These are phyloP conservation scores for Seira sanloemensis DNA, from an alignment of 2,888 invertebrate genomes.

Conservation along the genomic window DNA sequence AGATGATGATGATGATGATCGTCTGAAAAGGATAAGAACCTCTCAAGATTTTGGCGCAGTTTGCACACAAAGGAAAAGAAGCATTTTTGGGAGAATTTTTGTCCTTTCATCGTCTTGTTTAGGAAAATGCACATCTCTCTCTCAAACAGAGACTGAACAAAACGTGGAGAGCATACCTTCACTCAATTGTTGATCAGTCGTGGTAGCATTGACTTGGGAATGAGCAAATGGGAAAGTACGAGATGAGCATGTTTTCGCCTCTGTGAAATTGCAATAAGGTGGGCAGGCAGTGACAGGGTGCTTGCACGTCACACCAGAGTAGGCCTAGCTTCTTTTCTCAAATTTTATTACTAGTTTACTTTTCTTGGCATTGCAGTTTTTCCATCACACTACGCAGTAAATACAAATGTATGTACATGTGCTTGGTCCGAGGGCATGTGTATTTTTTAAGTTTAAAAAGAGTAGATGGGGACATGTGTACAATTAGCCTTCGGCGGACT, in stretches of 20 bases:
- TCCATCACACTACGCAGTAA: not conserved
- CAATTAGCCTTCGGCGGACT: not conserved
- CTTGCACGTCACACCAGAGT: conserved; percentile 26
- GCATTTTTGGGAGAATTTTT: not conserved
- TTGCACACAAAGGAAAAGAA: not conserved
- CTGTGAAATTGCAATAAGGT: not conserved
- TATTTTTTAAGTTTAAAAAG: not conserved
- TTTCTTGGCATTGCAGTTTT: not conserved
- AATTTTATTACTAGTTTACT: too few relatives aligned
- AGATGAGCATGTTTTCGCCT: not conserved
- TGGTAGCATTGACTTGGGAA: too few relatives aligned
- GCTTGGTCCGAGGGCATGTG: not conserved
- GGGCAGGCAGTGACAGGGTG: conserved; percentile 25
- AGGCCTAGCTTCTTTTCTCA: too few relatives aligned
- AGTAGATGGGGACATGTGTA: not conserved
- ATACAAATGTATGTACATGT: not conserved
- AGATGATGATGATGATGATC: conserved; percentile 10
- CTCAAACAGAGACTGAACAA: not conserved
- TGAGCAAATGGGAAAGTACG: conserved; percentile 22
- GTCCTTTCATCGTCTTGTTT: not conserved
- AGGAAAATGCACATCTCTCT: not conserved
- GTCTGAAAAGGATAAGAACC: conserved; percentile 50
- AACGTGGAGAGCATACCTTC: conserved; percentile 35
- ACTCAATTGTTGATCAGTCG: not conserved
- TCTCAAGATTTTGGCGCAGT: too few relatives aligned